A percentile compares a stretch with the other conserved stretches of the same genome.
phyloP scores from a whole-genome alignment of 2,113 vertebrate species.

The Henicopernis longicauda region DNA sequence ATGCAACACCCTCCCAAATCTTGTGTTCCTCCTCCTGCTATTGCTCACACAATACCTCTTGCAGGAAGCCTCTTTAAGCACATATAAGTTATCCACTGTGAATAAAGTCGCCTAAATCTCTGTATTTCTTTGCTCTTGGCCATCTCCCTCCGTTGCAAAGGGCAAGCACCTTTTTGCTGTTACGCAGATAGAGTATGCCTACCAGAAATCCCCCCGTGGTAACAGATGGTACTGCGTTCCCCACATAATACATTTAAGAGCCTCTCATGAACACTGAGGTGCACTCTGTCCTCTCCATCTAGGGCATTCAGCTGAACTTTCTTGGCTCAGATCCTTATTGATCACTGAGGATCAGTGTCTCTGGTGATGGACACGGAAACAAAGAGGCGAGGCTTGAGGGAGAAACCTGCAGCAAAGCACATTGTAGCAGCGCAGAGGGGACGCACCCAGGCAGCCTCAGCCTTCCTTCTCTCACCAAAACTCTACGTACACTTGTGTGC shows the following conservation, averaged over 20 bases:
- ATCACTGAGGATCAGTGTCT: not conserved
- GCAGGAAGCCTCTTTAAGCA: not conserved
- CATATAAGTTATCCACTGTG: not conserved
- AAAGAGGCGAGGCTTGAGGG: not conserved
- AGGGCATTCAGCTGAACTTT: not conserved
- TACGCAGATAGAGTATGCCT: not conserved
- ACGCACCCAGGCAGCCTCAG: not conserved
- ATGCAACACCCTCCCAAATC: not conserved
- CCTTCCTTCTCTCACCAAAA: constrained; percentile 4
- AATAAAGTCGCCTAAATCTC: not conserved
- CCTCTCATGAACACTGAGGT: not conserved
- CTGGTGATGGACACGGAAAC: not conserved
- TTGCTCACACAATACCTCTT: not conserved
- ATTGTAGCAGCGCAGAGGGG: not conserved
- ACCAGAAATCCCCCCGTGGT: not conserved
- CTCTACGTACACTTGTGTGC: constrained; percentile 93
- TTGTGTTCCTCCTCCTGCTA: not conserved
- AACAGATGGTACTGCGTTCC: not conserved
- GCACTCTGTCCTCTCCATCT: not conserved
- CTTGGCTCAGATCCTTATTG: not conserved
- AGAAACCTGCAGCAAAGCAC: not conserved
- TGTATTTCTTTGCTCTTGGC: not conserved
- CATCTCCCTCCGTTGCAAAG: not conserved
- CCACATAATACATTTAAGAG: not conserved
- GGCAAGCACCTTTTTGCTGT: not conserved